Evolutionary conservation across 2,113 vertebrate genomes (phyloP), one percentile per base, ranked within the genome.

Genomic region (Sebastes fasciatus): DNA sequence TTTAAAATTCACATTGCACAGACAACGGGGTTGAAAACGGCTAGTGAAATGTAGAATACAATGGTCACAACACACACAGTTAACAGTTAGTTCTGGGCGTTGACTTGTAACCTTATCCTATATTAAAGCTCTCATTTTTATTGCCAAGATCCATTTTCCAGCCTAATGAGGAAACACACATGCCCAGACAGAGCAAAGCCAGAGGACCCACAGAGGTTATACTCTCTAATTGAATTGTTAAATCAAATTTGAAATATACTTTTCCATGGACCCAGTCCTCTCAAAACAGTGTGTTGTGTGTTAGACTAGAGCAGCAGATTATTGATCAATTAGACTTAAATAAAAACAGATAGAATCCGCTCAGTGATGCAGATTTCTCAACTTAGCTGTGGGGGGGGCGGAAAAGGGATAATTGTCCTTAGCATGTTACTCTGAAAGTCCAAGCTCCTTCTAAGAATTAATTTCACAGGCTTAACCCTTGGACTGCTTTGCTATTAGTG

Each of bases 381-480:
- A 42, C 26, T 55, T 16, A 5, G 51, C 45, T 51, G 49, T 43
- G 58, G 74, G 57, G 57, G 21, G 67, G 21, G 26, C 26, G 26
- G 26, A 34, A 34, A 91, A 73, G 49, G 64, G 58, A 78, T 86
- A 72, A 82, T 52, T 54, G 48, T 71, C 66, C 57, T 84, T 16
- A 21, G 17, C 65, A 43, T 61, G 40, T 57, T 86, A 83, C 84
- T 65, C 71, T 89, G 79, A 83, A 91, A 79, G 67, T 81, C 81
- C 86, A 85, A 84, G 85, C 85, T 86, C 68, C 79, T 89, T 91
- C 88, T 74, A 57, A 80, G 82, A 91, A 92, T 82, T 74, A 46
- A 82, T 78, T 86, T 88, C 57, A 48, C 66, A 40, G 71, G 85
- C 52, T 91, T 89, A 91, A 90, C 86, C 85, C 68, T 75, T 84